These are phyloP conservation scores for Frankliniella fusca DNA, from an alignment of 2,888 invertebrate genomes.

Conservation along the genomic window DNA sequence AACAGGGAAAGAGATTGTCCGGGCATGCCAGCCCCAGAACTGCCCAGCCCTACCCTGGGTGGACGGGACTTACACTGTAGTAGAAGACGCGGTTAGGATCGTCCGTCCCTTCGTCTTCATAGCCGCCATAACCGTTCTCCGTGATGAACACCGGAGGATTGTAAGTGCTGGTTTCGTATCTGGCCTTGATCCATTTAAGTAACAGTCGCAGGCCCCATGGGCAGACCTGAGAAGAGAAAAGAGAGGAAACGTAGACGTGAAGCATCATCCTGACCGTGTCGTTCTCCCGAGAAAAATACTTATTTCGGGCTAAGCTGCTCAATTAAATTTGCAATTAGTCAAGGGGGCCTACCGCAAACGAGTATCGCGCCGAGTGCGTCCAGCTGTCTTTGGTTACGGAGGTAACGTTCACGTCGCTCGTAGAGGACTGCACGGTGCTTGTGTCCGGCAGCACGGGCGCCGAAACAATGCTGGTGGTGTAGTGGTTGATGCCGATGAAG, in stretches of 20 bases:
- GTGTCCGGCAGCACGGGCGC: conserved; percentile 48
- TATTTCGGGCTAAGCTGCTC: too few relatives aligned
- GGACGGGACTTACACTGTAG: conserved; percentile 48
- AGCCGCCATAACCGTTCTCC: conserved; percentile 58
- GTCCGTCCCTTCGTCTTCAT: conserved; percentile 51
- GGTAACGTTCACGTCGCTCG: conserved; percentile 41
- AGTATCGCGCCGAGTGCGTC: not conserved
- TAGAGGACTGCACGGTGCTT: conserved; percentile 50
- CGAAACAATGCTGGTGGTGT: conserved; percentile 50
- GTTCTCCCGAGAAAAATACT: too few relatives aligned
- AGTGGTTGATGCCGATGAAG: conserved; percentile 53
- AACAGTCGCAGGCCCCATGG: conserved; percentile 59
- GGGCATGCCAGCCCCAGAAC: too few relatives aligned
- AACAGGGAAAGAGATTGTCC: not conserved
- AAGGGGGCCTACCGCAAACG: not conserved
- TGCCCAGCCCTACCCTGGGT: too few relatives aligned
- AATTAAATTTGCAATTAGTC: too few relatives aligned
- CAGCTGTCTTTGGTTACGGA: not conserved
- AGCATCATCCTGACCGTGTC: too few relatives aligned
- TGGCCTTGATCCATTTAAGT: conserved; percentile 56
- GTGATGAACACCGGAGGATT: conserved; percentile 57
- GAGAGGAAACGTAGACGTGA: too few relatives aligned
- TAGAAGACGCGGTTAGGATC: conserved; percentile 54
- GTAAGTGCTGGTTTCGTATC: conserved; percentile 52
- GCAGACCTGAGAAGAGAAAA: conserved; percentile 49